These are phyloP conservation scores for Ophonus ardosiacus DNA, from an alignment of 2,888 invertebrate genomes.

Conservation along the genomic window DNA sequence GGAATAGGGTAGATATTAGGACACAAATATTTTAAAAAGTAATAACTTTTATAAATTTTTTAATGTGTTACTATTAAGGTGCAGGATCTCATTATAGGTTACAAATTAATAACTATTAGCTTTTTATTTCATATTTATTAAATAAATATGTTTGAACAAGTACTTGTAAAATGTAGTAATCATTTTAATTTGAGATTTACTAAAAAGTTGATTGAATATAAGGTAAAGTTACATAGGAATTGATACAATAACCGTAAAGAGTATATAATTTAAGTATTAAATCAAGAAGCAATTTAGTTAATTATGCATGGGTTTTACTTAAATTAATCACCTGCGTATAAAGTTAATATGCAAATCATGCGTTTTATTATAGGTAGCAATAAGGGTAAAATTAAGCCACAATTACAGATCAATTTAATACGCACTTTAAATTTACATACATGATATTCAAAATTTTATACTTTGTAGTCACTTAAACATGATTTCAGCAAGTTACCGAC, in stretches of 20 bases:
- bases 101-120: too few species aligned
- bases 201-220: neutral
- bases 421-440: conserved; percentile 12
- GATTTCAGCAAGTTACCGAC: conserved; percentile 15
- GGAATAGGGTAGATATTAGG: too few species aligned
- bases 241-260: conserved; percentile 31
- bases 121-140: too few species aligned
- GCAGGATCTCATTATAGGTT: too few species aligned
- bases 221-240: neutral
- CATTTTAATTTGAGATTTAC: neutral
- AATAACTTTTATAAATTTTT: too few species aligned
- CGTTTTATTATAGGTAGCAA: conserved; percentile 13
- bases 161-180: neutral
- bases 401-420: conserved; percentile 46
- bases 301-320: conserved; percentile 9
- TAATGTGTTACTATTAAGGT: too few species aligned
- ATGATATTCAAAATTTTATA: conserved; percentile 26
- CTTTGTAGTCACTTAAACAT: conserved; percentile 17
- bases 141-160: too few species aligned
- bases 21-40: too few species aligned
- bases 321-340: conserved; percentile 32
- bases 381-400: conserved; percentile 32
- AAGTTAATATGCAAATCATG: conserved; percentile 22
- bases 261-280: conserved; percentile 25
- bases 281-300: conserved; percentile 33